These are phyloP conservation scores for Etheostoma cragini DNA, from an alignment of 2,113 vertebrate genomes.

Conservation along the genomic window DNA sequence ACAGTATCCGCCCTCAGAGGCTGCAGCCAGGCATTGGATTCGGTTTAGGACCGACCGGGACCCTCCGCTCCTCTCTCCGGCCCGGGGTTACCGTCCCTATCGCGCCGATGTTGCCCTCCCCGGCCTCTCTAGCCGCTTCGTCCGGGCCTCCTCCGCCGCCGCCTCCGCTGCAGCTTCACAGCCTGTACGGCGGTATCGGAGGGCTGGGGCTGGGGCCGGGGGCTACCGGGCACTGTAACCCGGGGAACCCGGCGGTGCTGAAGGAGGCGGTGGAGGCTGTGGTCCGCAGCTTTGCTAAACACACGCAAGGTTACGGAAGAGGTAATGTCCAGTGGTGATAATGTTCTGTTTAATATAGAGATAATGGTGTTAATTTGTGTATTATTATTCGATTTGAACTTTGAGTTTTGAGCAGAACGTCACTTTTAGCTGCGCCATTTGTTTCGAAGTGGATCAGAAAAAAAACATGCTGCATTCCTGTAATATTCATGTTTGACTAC, in stretches of 20 bases:
- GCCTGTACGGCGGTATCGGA: conserved; percentile 81
- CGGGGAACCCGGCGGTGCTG: conserved; percentile 91
- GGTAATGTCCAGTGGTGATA: conserved; percentile 80
- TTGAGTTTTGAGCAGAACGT: conserved; percentile 25
- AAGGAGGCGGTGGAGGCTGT: conserved; percentile 96
- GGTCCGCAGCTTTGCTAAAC: conserved; percentile 96
- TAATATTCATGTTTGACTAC: background rate
- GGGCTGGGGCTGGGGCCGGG: conserved; percentile 77
- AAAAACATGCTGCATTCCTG: conserved; percentile 3
- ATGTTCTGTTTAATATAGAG: background rate
- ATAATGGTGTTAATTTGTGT: background rate
- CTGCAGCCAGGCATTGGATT: conserved; percentile 90
- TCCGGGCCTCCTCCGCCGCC: conserved; percentile 86
- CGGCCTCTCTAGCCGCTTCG: conserved; percentile 74
- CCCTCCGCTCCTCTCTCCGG: conserved; percentile 82
- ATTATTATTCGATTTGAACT: background rate
- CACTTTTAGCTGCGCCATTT: conserved; percentile 64
- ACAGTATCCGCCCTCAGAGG: conserved; percentile 88
- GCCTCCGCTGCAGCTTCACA: conserved; percentile 86
- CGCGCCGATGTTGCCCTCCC: conserved; percentile 75
- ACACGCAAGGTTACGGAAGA: conserved; percentile 96
- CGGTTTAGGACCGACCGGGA: conserved; percentile 80
- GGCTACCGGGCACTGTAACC: conserved; percentile 78
- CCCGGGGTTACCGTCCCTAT: conserved; percentile 84
- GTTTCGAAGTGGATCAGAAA: conserved; percentile 33